Evolutionary conservation across 2,888 invertebrate genomes (phyloP).

Genomic region (Melieria omissa): DNA sequence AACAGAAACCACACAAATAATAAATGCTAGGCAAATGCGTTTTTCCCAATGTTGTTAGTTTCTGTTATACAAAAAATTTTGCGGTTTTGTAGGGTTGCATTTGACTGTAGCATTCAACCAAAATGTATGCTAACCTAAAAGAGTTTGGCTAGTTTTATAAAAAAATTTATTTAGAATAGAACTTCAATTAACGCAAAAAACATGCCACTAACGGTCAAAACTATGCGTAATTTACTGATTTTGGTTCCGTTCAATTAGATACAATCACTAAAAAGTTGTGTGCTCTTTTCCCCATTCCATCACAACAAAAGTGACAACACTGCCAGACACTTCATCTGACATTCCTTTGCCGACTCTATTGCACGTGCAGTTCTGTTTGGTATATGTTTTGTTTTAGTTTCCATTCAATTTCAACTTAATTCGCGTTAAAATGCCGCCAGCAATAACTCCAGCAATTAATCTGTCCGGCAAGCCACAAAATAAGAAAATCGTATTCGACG

Average conservation of each 20-base stretch:
- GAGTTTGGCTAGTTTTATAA: no score
- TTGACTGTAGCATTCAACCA: neutral
- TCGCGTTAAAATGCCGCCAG: conserved; percentile 24
- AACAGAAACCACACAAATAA: neutral
- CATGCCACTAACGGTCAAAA: no score
- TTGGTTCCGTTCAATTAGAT: neutral
- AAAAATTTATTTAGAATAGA: no score
- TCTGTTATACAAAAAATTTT: conserved; percentile 57
- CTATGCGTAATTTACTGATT: neutral
- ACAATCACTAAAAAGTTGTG: neutral
- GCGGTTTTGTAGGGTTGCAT: conserved; percentile 41
- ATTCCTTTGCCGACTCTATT: neutral
- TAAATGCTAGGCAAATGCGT: neutral
- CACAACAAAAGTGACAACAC: neutral
- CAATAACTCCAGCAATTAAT: conserved; percentile 9
- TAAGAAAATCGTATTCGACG: conserved; percentile 61
- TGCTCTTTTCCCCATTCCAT: neutral
- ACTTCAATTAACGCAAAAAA: no score
- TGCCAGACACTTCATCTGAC: neutral
- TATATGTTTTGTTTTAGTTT: neutral
- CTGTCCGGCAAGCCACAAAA: conserved; percentile 48
- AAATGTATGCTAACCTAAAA: no score
- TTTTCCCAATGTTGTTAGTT: conserved; percentile 22
- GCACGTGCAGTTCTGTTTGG: conserved; percentile 21
- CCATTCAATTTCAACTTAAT: neutral